Evolutionary conservation across 2,797 vertebrate genomes (phyloP).

Genomic region (Denticeps clupeoides): DNA sequence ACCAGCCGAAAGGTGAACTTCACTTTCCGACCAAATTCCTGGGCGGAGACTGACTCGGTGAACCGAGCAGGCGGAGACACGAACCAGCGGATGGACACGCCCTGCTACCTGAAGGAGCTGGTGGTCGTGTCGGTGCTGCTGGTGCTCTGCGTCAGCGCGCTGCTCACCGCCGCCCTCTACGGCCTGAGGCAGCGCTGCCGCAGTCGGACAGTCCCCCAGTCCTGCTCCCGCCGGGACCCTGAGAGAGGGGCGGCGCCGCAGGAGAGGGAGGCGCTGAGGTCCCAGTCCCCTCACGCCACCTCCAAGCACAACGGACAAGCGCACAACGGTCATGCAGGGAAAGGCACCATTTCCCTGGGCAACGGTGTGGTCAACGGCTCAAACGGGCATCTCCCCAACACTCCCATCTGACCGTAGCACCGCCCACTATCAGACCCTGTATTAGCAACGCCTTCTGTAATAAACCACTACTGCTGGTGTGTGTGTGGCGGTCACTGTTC

Average conservation of each 20-base stretch:
- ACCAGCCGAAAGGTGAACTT: conserved; percentile 11
- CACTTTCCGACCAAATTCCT: conserved; percentile 4
- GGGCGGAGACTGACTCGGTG: conserved; percentile 3
- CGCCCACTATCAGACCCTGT: background rate
- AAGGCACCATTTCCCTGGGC: conserved; percentile 12
- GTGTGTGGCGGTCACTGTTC: too few species aligned
- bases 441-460: too few species aligned
- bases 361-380: conserved; percentile 38
- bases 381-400: conserved; percentile 58
- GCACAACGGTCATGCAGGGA: conserved; percentile 20
- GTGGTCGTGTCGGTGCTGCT: conserved; percentile 52
- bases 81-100: conserved; percentile 5
- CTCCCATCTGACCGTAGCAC: conserved; percentile 41
- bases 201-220: conserved; percentile 36
- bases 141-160: conserved; percentile 41
- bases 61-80: conserved; percentile 2
- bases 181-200: conserved; percentile 32
- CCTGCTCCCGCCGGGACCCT: conserved; percentile 15
- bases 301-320: conserved; percentile 23
- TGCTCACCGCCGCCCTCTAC: conserved; percentile 41
- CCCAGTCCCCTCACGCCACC: conserved; percentile 21
- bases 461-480: too few species aligned
- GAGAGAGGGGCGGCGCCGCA: conserved; percentile 19
- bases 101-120: conserved; percentile 52
- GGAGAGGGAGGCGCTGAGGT: conserved; percentile 39